A percentile compares a stretch with the other conserved stretches of the same genome.
Conservation (phyloP, 1,140 invertebrate species). For the Hypsibius dujardini region DNA sequence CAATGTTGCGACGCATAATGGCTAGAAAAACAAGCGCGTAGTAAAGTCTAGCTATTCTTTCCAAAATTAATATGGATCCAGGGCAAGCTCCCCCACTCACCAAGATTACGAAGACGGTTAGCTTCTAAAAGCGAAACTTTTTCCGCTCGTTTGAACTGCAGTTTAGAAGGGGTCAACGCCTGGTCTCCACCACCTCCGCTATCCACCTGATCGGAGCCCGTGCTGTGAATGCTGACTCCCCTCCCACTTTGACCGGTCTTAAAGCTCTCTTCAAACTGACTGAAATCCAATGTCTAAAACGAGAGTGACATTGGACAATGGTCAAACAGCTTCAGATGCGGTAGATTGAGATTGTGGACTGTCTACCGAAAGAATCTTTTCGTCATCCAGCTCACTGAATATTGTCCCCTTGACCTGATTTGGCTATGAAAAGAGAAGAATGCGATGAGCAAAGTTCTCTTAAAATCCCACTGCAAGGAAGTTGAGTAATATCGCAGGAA, state of each 20-base stretch:
- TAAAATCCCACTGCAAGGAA: too few species aligned
- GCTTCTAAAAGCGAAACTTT: conserved; percentile 77
- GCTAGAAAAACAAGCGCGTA: conserved; percentile 42
- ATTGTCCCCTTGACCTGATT: conserved; percentile 96
- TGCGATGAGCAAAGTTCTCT: too few species aligned
- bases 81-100: conserved; percentile 37
- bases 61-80: too few species aligned
- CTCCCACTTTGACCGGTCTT: conserved; percentile 48
- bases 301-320: conserved; percentile 37
- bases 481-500: too few species aligned
- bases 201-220: conserved; percentile 25
- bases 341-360: too few species aligned
- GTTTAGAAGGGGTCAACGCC: conserved; percentile 50
- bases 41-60: neutral
- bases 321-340: conserved; percentile 6
- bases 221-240: too few species aligned
- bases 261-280: conserved; percentile 84
- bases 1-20: conserved; percentile 88
- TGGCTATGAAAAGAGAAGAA: too few species aligned
- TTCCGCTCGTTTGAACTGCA: conserved; percentile 74
- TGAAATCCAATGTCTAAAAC: conserved; percentile 51
- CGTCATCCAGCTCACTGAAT: conserved; percentile 94
- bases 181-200: conserved; percentile 27
- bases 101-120: conserved; percentile 85
- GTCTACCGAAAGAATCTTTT: conserved; percentile 54